Evolutionary conservation across 92 coral and sea anemone species (phyloP).

Genomic region (Zoanthus gigantus): DNA sequence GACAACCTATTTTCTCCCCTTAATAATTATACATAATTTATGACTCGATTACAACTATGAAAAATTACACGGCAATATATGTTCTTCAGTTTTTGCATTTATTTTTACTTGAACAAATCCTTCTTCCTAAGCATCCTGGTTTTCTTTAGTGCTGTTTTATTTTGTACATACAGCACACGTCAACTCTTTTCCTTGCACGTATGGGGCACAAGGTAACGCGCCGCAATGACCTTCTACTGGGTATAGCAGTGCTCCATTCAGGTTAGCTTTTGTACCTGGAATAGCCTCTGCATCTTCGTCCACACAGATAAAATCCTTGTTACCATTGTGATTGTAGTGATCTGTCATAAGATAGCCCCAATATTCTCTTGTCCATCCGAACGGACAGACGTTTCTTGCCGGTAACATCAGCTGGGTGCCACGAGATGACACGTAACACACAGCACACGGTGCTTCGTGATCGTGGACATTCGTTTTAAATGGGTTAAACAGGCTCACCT

Average conservation of each 20-base stretch:
- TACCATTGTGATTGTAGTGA: background rate
- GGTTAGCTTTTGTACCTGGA: background rate
- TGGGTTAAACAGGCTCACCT: background rate
- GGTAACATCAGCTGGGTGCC: conserved; percentile 24
- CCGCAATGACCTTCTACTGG: background rate
- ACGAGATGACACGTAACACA: conserved; percentile 16
- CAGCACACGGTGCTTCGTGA: background rate
- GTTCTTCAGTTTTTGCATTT: too few species aligned
- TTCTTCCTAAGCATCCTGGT: background rate
- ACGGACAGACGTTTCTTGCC: conserved; percentile 23
- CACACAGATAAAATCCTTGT: conserved; percentile 14
- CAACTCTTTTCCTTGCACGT: background rate
- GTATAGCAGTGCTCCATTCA: background rate
- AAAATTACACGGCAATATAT: too few species aligned
- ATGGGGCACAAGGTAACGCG: background rate
- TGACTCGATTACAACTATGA: too few species aligned
- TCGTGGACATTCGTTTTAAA: background rate
- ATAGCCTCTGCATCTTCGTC: conserved; percentile 4
- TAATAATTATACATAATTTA: too few species aligned
- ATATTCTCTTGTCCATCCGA: conserved; percentile 10
- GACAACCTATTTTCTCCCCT: too few species aligned
- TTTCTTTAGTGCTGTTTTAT: background rate
- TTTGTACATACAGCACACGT: conserved; percentile 5
- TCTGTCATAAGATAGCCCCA: conserved; percentile 27
- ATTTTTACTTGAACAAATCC: background rate